Conservation (phyloP, 2,888 invertebrate species). For the Megaustenia siamemsis region DNA sequence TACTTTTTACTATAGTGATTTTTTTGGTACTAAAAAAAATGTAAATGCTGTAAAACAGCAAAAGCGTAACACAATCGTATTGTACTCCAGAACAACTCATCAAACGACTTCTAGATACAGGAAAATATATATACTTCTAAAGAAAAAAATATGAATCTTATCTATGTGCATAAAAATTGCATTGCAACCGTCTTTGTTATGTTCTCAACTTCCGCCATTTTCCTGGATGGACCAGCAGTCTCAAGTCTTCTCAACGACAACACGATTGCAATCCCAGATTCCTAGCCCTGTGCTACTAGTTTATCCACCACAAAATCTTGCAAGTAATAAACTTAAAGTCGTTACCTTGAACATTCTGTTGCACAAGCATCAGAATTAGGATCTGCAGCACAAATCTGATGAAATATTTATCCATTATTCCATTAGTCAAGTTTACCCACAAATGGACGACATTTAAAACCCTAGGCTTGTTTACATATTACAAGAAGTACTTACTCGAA, state of each 20-base stretch:
- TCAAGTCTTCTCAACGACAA: no score
- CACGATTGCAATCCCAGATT: background rate
- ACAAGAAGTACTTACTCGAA: slow-evolving; percentile 11
- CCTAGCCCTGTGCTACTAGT: background rate
- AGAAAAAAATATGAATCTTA: no score
- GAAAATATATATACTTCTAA: no score
- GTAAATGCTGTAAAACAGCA: no score
- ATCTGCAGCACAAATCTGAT: background rate
- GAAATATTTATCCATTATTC: slow-evolving; percentile 26
- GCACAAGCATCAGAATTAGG: background rate
- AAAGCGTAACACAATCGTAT: no score
- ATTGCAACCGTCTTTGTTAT: no score
- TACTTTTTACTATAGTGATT: no score
- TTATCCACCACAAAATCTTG: background rate
- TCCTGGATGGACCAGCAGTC: background rate
- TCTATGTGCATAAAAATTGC: no score
- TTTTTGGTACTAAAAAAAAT: no score
- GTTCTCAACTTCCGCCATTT: slow-evolving; percentile 10
- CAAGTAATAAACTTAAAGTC: background rate
- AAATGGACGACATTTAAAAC: slow-evolving; percentile 6
- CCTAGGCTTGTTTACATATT: background rate
- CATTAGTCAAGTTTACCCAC: background rate
- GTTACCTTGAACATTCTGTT: slow-evolving; percentile 1
- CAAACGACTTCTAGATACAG: no score
- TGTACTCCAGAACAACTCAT: no score